These are phyloP conservation scores for Drosophila bocqueti DNA, from an alignment of 1,140 invertebrate genomes.

Conservation along the genomic window DNA sequence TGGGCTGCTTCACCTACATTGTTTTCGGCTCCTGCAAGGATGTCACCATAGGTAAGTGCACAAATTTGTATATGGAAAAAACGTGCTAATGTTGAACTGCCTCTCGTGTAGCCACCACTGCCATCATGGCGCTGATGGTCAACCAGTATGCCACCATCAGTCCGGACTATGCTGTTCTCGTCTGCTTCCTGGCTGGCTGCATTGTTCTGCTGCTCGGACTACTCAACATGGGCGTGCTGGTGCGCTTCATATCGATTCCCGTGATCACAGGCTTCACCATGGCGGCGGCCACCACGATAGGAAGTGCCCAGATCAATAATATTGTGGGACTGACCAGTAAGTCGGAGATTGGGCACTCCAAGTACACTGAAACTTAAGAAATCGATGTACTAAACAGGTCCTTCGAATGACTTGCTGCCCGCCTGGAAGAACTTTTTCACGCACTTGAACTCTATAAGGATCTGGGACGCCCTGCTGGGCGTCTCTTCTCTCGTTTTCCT, in stretches of 20 bases:
- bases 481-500: conserved; percentile 87
- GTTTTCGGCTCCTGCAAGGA: conserved; percentile 95
- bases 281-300: conserved; percentile 95
- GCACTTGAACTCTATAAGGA: conserved; percentile 85
- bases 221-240: conserved; percentile 94
- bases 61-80: no score
- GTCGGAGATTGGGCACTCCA: conserved; percentile 39
- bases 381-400: conserved; percentile 53
- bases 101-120: conserved; percentile 88
- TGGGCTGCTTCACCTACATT: conserved; percentile 94
- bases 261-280: conserved; percentile 96
- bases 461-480: conserved; percentile 87
- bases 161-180: conserved; percentile 91
- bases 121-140: conserved; percentile 92
- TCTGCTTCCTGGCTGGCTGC: conserved; percentile 92
- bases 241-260: conserved; percentile 95
- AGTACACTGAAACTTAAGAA: not conserved
- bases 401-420: conserved; percentile 87
- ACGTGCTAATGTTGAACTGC: not conserved
- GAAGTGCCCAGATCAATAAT: conserved; percentile 92
- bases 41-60: conserved; percentile 89
- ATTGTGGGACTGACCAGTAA: conserved; percentile 89
- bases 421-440: conserved; percentile 87
- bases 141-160: conserved; percentile 89
- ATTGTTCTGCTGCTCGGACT: conserved; percentile 91